Base-by-base conservation (phyloP, 2,113 vertebrate species). In the Anoura caudifer region DNA sequence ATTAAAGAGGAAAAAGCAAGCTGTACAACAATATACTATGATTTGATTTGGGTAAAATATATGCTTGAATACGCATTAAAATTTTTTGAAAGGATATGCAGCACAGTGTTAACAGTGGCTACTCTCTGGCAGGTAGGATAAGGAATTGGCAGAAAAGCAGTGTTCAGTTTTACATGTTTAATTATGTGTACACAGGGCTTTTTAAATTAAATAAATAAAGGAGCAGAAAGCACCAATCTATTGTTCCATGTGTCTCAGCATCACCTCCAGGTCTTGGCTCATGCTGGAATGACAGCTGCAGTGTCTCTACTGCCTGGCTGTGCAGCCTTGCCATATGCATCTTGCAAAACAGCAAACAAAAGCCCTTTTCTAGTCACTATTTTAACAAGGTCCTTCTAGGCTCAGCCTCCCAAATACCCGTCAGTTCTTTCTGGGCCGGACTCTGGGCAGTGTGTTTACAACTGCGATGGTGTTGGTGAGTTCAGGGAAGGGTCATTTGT, bases 1-100 rank as follows among this genome's bases (percentile, higher is more conserved):
- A 96, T 95, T 97, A 97, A 82, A 50, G 69, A 67, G 19, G 15
- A 83, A 90, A 95, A 89, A 95, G 54, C 54, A 89, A 65, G 83
- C 76, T 75, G 41, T 50, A 73, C 73, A 93, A 96, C 83, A 93
- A 96, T 96, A 91, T n/a, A 28, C 54, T 17, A 19, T 89, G 87
- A 97, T 91, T 97, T 47, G 52, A 87, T 61, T 45, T 89, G 87
- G 90, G 52, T 77, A 86, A 95, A 93, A 88, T 79, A 91, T 56
- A 91, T 73, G 63, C 63, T 91, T 83, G 47, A 87, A 91, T 86
- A 93, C 86, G 79, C 92, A 93, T 86, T 92, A 56, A 31, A 59
- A 33, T 3, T 54, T 85, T 81, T 22, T 47, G 69, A 93, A 86
- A 87, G 76, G 61, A n/a, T 79, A 73, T 24, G n/a, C 47, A 83